Percentiles rank a stretch among this genome's conserved stretches.
phyloP scores from a whole-genome alignment of 2,888 invertebrate genomes.

The Aromia moschata region DNA sequence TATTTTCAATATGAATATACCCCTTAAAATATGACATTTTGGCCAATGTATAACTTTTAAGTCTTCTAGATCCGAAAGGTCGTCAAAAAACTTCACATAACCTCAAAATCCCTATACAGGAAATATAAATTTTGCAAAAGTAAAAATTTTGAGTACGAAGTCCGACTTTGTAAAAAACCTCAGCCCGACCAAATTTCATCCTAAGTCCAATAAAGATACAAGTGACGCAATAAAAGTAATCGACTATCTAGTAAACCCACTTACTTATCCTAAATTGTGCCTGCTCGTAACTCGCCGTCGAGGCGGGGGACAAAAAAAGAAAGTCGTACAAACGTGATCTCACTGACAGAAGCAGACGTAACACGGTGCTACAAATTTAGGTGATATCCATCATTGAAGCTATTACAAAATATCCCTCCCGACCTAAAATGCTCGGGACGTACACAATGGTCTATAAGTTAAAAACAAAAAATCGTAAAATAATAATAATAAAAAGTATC shows the following conservation, averaged over 20 bases:
- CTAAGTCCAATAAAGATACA: background rate
- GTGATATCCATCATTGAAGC: conserved; percentile 44
- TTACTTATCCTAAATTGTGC: conserved; percentile 9
- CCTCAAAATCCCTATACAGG: no score
- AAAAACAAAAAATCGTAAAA: conserved; percentile 59
- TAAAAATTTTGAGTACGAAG: no score
- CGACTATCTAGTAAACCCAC: background rate
- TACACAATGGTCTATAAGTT: conserved; percentile 54
- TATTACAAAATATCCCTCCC: conserved; percentile 52
- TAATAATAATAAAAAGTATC: conserved; percentile 59
- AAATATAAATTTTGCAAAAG: no score
- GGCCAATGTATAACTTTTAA: no score
- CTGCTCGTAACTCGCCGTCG: conserved; percentile 10
- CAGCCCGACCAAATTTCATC: background rate
- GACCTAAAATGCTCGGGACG: conserved; percentile 40
- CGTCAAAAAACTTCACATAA: no score
- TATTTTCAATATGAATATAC: no score
- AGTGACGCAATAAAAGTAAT: conserved; percentile 6
- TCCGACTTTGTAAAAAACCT: background rate
- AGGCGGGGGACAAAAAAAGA: conserved; percentile 11
- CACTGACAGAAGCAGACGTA: conserved; percentile 57
- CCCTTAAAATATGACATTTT: no score
- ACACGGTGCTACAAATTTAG: conserved; percentile 46
- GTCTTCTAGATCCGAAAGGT: no score
- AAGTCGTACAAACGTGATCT: conserved; percentile 46